These are phyloP conservation scores for Stegophylla sp. DNA, from an alignment of 2,888 invertebrate species.

Conservation along the genomic window DNA sequence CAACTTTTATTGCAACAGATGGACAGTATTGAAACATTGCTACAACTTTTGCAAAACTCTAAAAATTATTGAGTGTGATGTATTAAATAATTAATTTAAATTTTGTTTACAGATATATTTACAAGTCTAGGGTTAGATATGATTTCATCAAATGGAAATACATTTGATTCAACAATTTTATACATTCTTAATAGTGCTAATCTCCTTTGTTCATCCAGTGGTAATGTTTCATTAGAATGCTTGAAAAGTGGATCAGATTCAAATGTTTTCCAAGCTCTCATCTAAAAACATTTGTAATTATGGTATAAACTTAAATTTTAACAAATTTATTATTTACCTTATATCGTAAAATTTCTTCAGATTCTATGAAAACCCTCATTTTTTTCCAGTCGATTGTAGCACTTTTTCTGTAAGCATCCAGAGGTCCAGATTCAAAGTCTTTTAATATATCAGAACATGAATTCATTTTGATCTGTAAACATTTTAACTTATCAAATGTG, in stretches of 20 bases:
- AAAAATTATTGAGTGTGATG: constrained; percentile 26
- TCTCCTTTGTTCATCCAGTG: constrained; percentile 70
- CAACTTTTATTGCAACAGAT: constrained; percentile 64
- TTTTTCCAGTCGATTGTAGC: constrained; percentile 76
- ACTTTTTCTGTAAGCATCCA: constrained; percentile 71
- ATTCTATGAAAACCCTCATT: constrained; percentile 68
- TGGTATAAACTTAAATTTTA: constrained; percentile 67
- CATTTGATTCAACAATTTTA: constrained; percentile 72
- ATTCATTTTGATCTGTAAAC: constrained; percentile 33
- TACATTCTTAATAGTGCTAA: constrained; percentile 71
- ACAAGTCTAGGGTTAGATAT: constrained; percentile 62
- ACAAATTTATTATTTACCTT: constrained; percentile 65
- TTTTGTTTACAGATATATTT: constrained; percentile 40
- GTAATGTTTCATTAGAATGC: constrained; percentile 66
- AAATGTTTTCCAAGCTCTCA: constrained; percentile 69
- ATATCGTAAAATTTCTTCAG: constrained; percentile 67
- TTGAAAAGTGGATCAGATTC: constrained; percentile 71
- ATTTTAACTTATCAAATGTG: not conserved
- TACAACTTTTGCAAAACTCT: constrained; percentile 61
- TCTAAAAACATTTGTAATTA: constrained; percentile 64
- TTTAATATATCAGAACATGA: constrained; percentile 57
- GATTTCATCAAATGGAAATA: constrained; percentile 69
- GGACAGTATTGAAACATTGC: constrained; percentile 64
- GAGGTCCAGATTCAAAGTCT: constrained; percentile 72
- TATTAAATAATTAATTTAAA: constrained; percentile 2